Evolutionary conservation across 2,113 vertebrate species (phyloP).

Genomic region (Gnathonemus longibarbis): DNA sequence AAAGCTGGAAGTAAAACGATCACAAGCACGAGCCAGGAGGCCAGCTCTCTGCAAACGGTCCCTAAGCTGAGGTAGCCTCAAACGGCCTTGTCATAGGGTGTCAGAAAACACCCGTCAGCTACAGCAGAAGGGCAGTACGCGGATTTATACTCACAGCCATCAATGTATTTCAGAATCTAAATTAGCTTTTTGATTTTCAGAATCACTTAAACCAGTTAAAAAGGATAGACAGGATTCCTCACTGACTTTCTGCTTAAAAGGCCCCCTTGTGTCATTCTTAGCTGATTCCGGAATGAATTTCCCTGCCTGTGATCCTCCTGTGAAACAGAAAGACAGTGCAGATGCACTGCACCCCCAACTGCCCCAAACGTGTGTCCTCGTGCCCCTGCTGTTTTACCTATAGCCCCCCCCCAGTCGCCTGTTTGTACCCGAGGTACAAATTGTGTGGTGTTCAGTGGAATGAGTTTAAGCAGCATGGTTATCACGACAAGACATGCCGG

Average conservation of each 20-base stretch:
- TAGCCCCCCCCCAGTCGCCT: too few relatives aligned
- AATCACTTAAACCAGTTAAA: neutral
- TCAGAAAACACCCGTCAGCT: neutral
- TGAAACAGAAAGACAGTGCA: too few relatives aligned
- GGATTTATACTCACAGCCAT: neutral
- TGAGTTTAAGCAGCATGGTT: too few relatives aligned
- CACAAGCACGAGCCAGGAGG: constrained; percentile 44
- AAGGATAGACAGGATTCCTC: neutral
- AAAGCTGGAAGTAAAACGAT: constrained; percentile 44
- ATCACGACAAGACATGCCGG: neutral
- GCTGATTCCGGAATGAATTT: too few relatives aligned
- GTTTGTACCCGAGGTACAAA: too few relatives aligned
- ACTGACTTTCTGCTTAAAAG: neutral
- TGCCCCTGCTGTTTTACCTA: too few relatives aligned
- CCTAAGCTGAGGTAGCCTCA: constrained; percentile 60
- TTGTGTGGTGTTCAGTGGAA: too few relatives aligned
- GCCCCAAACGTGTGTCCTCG: too few relatives aligned
- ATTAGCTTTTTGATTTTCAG: neutral
- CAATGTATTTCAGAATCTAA: neutral
- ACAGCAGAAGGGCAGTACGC: neutral
- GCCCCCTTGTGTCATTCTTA: too few relatives aligned
- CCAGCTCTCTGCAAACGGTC: constrained; percentile 29
- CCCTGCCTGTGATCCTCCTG: too few relatives aligned
- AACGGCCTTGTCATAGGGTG: neutral
- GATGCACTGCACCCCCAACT: too few relatives aligned